Evolutionary conservation across 1,140 invertebrate species (phyloP).

Genomic region (Halictus rubicundus): DNA sequence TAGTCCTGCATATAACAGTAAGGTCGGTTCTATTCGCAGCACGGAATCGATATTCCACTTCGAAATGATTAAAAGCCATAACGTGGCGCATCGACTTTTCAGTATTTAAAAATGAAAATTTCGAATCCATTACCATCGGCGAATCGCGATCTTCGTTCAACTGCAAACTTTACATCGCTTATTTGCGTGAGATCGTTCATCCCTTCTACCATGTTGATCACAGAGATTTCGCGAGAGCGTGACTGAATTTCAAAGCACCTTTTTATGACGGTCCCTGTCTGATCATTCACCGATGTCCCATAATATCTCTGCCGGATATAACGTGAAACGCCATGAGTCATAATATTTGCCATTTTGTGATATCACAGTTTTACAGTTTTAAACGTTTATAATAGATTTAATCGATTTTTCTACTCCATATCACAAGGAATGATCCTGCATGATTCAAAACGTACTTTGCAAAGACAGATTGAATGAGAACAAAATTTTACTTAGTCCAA

Average conservation of each 20-base stretch:
- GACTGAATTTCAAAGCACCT: not conserved
- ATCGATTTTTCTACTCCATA: too few species aligned
- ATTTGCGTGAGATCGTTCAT: not conserved
- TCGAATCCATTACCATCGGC: constrained; percentile 1
- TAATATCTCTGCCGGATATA: not conserved
- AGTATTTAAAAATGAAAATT: constrained; percentile 30
- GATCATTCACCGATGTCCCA: not conserved
- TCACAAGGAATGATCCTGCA: too few species aligned
- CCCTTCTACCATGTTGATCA: not conserved
- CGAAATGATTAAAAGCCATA: constrained; percentile 13
- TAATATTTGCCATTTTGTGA: too few species aligned
- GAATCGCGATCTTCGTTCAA: not conserved
- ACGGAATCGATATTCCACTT: constrained; percentile 12
- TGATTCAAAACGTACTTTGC: too few species aligned
- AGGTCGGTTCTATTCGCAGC: not conserved
- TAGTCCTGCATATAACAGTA: not conserved
- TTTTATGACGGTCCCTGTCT: not conserved
- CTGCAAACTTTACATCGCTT: constrained; percentile 4
- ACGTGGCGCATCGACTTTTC: not conserved
- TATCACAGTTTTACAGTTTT: too few species aligned
- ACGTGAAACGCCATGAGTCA: too few species aligned
- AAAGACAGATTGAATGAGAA: too few species aligned
- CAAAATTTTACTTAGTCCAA: too few species aligned
- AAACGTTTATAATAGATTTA: too few species aligned
- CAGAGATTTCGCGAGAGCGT: not conserved